phyloP scores from a whole-genome alignment of 2,797 vertebrate genomes.

The Centroberyx gerrardi region DNA sequence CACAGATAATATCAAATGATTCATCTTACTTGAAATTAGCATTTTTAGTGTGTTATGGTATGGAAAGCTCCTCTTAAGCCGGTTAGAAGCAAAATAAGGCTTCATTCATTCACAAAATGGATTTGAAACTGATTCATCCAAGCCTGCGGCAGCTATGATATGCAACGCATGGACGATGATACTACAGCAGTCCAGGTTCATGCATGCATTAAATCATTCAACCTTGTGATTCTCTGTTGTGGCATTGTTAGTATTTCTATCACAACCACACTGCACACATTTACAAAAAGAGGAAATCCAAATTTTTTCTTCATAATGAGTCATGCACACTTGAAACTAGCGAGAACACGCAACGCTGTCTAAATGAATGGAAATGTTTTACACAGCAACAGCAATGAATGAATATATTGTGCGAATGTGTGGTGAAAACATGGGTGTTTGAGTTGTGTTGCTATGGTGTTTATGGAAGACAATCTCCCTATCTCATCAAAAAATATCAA shows the following conservation, averaged over 20 bases:
- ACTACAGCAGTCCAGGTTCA: no score
- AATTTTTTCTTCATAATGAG: not conserved
- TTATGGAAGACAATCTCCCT: not conserved
- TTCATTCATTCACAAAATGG: not conserved
- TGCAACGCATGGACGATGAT: not conserved
- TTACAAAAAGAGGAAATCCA: no score
- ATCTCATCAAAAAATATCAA: not conserved
- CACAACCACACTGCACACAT: not conserved
- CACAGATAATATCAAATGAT: no score
- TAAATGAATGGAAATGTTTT: conserved; percentile 11
- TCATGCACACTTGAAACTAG: not conserved
- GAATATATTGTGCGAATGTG: not conserved
- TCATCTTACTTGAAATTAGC: conserved; percentile 1
- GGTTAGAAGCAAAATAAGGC: not conserved
- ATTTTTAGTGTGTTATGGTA: not conserved
- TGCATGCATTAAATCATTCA: not conserved
- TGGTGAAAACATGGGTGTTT: not conserved
- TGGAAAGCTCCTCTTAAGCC: not conserved
- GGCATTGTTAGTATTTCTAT: not conserved
- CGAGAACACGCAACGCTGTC: not conserved
- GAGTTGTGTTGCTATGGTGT: not conserved
- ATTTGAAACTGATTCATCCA: not conserved
- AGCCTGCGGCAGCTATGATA: not conserved
- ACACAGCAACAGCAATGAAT: not conserved
- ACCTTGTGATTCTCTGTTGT: not conserved